Evolutionary conservation across 2,797 vertebrate species (phyloP).

Genomic region (Sebastolobus alascanus): DNA sequence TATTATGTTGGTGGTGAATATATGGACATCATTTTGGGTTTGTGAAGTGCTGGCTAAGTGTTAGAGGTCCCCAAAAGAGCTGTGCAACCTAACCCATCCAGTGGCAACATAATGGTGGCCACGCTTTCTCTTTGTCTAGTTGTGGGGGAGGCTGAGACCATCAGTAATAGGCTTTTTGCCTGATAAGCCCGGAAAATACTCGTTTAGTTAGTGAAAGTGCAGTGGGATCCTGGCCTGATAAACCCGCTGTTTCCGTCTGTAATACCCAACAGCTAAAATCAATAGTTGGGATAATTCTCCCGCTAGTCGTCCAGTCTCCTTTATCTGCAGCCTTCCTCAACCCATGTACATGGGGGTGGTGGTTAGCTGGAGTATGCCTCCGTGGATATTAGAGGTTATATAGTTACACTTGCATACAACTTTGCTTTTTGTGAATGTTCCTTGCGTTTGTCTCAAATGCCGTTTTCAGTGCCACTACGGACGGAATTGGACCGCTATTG

Average conservation of each 20-base stretch:
- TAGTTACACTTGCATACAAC: slow-evolving; percentile 56
- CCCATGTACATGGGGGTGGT: slow-evolving; percentile 74
- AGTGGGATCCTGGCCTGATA: slow-evolving; percentile 94
- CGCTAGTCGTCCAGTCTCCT: slow-evolving; percentile 88
- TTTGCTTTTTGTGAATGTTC: slow-evolving; percentile 43
- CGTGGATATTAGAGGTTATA: slow-evolving; percentile 51
- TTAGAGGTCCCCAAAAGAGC: slow-evolving; percentile 66
- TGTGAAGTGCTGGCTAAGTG: slow-evolving; percentile 57
- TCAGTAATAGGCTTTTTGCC: slow-evolving; percentile 90
- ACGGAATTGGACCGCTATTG: background rate
- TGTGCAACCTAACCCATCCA: slow-evolving; percentile 57
- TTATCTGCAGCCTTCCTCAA: slow-evolving; percentile 83
- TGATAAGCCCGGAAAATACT: slow-evolving; percentile 96
- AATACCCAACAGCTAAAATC: slow-evolving; percentile 98
- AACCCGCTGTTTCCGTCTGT: slow-evolving; percentile 93
- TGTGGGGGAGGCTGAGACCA: slow-evolving; percentile 81
- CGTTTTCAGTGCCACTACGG: background rate
- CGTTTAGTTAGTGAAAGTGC: slow-evolving; percentile 94
- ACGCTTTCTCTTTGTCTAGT: slow-evolving; percentile 72
- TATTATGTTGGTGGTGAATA: slow-evolving; percentile 46
- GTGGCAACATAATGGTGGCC: slow-evolving; percentile 68
- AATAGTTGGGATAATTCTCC: slow-evolving; percentile 96
- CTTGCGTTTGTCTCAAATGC: slow-evolving; percentile 27
- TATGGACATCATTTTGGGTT: slow-evolving; percentile 57
- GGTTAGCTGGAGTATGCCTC: slow-evolving; percentile 55